Conservation (phyloP, 2,888 invertebrate species). For the Drosophila putrida region DNA sequence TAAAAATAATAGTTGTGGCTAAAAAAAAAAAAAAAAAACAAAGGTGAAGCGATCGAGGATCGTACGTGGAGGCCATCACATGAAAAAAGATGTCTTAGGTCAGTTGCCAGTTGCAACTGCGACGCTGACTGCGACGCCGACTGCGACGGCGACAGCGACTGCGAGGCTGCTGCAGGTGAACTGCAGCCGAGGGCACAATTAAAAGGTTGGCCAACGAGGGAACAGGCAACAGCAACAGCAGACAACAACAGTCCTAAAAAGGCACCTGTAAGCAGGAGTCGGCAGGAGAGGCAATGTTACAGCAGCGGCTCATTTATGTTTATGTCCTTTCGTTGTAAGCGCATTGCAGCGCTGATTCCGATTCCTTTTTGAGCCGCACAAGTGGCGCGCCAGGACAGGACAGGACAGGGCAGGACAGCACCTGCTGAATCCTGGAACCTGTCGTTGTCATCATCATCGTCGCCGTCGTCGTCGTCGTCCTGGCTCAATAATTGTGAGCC, state of each 20-base stretch:
- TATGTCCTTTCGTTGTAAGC: slow-evolving; percentile 79
- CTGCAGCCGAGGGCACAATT: slow-evolving; percentile 69
- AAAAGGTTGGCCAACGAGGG: slow-evolving; percentile 59
- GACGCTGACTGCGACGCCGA: slow-evolving; percentile 1
- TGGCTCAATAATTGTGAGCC: slow-evolving; percentile 76
- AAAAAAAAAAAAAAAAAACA: too few relatives aligned
- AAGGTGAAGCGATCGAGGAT: slow-evolving; percentile 47
- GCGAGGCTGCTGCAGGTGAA: slow-evolving; percentile 70
- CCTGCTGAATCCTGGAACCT: slow-evolving; percentile 80
- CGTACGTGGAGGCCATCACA: slow-evolving; percentile 72
- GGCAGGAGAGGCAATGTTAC: slow-evolving; percentile 62
- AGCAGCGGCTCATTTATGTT: slow-evolving; percentile 81
- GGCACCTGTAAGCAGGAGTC: slow-evolving; percentile 72
- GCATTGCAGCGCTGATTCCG: slow-evolving; percentile 70
- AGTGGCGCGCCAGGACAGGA: slow-evolving; percentile 45
- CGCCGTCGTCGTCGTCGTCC: slow-evolving; percentile 34
- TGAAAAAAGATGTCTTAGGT: slow-evolving; percentile 84
- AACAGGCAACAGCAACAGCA: not conserved
- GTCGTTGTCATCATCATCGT: slow-evolving; percentile 57
- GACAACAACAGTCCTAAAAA: slow-evolving; percentile 34
- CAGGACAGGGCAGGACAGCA: slow-evolving; percentile 46
- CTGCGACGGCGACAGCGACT: slow-evolving; percentile 15
- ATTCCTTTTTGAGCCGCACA: slow-evolving; percentile 69
- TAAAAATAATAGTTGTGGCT: slow-evolving; percentile 83
- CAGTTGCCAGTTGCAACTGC: slow-evolving; percentile 62